These are phyloP conservation scores for Apodemus agrarius DNA, from an alignment of 2,797 vertebrate species.

Conservation along the genomic window DNA sequence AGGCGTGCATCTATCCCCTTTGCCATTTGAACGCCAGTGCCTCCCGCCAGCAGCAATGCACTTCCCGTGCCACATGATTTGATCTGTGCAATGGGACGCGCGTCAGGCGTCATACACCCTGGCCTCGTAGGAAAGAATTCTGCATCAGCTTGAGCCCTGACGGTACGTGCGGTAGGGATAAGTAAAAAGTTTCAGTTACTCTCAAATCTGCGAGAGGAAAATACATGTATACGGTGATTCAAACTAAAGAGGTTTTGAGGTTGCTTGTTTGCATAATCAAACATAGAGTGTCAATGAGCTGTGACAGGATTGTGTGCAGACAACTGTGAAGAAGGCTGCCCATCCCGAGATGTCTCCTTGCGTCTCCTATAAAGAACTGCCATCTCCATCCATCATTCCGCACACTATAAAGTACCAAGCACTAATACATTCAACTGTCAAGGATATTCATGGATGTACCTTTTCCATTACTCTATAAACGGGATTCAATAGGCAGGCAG, in stretches of 20 bases:
- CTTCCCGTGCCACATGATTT: background rate
- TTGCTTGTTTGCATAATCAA: background rate
- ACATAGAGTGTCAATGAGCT: background rate
- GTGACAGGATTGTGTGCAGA: background rate
- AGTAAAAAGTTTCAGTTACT: conserved; percentile 81
- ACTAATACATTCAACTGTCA: background rate
- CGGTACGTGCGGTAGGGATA: background rate
- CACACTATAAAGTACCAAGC: background rate
- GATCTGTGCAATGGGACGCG: conserved; percentile 88
- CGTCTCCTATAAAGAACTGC: background rate
- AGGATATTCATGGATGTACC: background rate
- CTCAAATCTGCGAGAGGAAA: conserved; percentile 80
- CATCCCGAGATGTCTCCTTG: background rate
- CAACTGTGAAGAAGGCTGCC: background rate
- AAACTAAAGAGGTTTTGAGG: background rate
- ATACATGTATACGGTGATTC: background rate
- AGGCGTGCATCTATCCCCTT: background rate
- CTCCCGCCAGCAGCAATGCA: background rate
- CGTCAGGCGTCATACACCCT: background rate
- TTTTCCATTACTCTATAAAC: background rate
- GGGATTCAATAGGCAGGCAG: background rate
- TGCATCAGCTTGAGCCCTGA: background rate
- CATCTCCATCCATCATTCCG: background rate
- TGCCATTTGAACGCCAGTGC: background rate
- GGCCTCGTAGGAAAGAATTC: background rate